These are phyloP conservation scores for Thunnus maccoyii DNA, from an alignment of 2,113 vertebrate species.

Conservation along the genomic window DNA sequence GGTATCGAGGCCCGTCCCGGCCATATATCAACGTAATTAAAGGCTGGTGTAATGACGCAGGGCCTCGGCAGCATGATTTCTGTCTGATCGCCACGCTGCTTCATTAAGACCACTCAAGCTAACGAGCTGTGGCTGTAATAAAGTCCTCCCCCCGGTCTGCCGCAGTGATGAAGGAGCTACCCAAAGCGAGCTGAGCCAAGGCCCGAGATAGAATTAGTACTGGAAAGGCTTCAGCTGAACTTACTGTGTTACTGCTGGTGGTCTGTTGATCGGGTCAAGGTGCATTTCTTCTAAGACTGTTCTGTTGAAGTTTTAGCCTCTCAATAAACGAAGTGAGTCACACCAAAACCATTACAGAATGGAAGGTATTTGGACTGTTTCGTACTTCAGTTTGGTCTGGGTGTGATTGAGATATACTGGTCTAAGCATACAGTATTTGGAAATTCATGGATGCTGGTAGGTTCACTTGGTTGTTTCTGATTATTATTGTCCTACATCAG, in stretches of 20 bases:
- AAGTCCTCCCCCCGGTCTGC: slow-evolving; percentile 98
- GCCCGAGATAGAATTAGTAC: slow-evolving; percentile 87
- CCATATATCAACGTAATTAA: slow-evolving; percentile 99
- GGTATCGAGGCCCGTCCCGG: slow-evolving; percentile 78
- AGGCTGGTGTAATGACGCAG: slow-evolving; percentile 99
- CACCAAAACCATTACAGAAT: neutral
- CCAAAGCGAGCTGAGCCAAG: slow-evolving; percentile 90
- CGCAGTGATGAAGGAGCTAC: slow-evolving; percentile 97
- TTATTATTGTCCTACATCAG: neutral
- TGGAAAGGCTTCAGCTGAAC: slow-evolving; percentile 95
- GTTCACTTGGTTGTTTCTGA: slow-evolving; percentile 13
- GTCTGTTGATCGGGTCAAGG: slow-evolving; percentile 61
- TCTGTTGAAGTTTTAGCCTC: neutral
- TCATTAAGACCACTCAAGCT: slow-evolving; percentile 99
- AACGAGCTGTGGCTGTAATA: slow-evolving; percentile 99
- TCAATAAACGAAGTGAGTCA: neutral
- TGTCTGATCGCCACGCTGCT: slow-evolving; percentile 99
- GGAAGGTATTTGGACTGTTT: neutral
- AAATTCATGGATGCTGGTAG: neutral
- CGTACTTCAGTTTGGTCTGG: neutral
- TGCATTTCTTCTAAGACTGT: slow-evolving; percentile 9
- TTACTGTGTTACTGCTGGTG: slow-evolving; percentile 94
- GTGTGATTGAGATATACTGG: neutral
- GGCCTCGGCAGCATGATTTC: slow-evolving; percentile 99
- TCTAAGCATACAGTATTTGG: neutral